Conservation (phyloP, 1,140 invertebrate genomes). For the Aphidius ervi region DNA sequence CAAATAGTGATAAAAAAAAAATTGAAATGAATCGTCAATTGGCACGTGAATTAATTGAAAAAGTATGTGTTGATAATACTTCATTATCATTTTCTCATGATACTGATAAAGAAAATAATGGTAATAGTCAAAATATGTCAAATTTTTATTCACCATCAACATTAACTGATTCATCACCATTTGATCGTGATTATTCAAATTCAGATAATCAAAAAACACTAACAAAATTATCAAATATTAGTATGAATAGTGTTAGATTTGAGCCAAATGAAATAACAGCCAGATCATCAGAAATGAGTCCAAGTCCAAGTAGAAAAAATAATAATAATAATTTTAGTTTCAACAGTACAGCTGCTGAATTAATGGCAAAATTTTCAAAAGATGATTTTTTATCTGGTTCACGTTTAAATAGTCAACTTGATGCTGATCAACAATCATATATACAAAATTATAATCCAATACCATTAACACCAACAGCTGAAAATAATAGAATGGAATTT, state of each 20-base stretch:
- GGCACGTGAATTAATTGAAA: constrained; percentile 37
- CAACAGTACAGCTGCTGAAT: constrained; percentile 30
- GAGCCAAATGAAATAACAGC: constrained; percentile 43
- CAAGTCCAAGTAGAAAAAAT: constrained; percentile 21
- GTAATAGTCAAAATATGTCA: constrained; percentile 23
- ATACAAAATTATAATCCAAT: constrained; percentile 24
- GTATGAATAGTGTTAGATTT: constrained; percentile 31
- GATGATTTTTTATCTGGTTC: constrained; percentile 43
- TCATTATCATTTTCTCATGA: constrained; percentile 22
- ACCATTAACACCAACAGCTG: constrained; percentile 5
- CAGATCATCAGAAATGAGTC: constrained; percentile 38
- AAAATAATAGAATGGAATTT: constrained; percentile 36
- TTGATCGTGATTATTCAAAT: background rate
- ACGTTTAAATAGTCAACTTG: constrained; percentile 32
- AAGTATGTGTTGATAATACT: constrained; percentile 25
- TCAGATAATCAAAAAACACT: background rate
- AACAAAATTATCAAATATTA: constrained; percentile 13
- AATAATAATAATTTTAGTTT: constrained; percentile 30
- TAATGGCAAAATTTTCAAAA: constrained; percentile 37
- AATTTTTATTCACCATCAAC: constrained; percentile 21
- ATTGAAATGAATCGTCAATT: constrained; percentile 31
- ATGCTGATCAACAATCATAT: constrained; percentile 38
- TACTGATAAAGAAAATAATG: constrained; percentile 27
- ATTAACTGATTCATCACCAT: constrained; percentile 12
- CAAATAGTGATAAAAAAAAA: background rate